Evolutionary conservation across 2,113 vertebrate species (phyloP), one percentile per base, ranked within the genome.

Genomic region (Mixornis gularis): DNA sequence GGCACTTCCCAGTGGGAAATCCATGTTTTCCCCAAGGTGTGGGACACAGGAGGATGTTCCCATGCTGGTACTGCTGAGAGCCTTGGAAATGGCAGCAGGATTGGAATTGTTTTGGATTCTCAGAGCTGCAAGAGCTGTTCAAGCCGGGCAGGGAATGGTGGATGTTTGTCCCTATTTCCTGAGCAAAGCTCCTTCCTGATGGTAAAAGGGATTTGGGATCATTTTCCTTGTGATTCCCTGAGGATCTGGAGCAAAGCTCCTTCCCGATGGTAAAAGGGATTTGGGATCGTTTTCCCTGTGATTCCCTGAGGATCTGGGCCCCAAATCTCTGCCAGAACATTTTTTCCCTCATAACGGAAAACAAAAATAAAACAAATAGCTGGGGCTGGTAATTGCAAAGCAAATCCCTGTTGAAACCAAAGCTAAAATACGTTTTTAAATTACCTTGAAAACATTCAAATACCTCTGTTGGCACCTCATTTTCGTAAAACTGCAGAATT

Each of bases 21-120:
- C 15, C 2, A 0, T 1, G 10, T 25, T 24, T 36, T 36, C 68
- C 52, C 25, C 34, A 5, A 1, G 0, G 0, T 8, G 3, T 1
- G 34, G 76, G 81, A 32, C 8, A 2, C 59, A 17, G 68, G 30
- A 43, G 17, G 44, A 1, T 52, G 5, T 2, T 15, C 22, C 18
- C 0, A 0, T 16, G 62, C 8, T 18, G 41, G 17, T 4, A 2
- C 36, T 20, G 12, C 32, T 4, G 43, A 19, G 22, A 43, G 15
- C 66, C 51, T 40, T 34, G 66, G 38, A 17, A 40, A 8, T 2
- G 12, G 43, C 73, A 43, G 48, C 43, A 7, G 10, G 1, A 1
- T 5, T n/a, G 4, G 55, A 24, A 15, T 80, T 80, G 7, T 2
- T 27, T 12, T 7, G 30, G 27, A 4, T 6, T 2, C 13, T 48